Evolutionary conservation across 1,140 invertebrate species (phyloP).

Genomic region (Thrips palmi): DNA sequence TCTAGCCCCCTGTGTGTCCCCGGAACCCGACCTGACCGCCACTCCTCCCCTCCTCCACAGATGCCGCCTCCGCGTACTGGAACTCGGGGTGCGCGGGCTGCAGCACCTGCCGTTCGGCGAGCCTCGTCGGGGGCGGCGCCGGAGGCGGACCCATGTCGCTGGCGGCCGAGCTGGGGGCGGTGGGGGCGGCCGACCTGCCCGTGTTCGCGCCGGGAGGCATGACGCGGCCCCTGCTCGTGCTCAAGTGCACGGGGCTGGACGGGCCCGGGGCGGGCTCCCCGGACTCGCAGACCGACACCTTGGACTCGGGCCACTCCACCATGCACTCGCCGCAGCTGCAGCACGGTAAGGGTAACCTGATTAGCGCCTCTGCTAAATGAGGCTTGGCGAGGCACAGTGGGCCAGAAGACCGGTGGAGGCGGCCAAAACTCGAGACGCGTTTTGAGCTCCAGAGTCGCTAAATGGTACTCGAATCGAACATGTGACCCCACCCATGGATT

Average conservation of each 20-base stretch:
- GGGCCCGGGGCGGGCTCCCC: conserved; percentile 38
- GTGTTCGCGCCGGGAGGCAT: conserved; percentile 22
- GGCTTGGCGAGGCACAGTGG: too few species aligned
- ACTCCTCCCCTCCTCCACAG: too few species aligned
- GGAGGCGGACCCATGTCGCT: conserved; percentile 7
- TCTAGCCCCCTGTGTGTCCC: too few species aligned
- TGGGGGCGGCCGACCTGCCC: conserved; percentile 1
- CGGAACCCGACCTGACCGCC: too few species aligned
- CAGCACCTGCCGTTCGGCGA: conserved; percentile 17
- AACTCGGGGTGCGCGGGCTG: too few species aligned
- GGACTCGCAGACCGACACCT: conserved; percentile 54
- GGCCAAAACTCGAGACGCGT: too few species aligned
- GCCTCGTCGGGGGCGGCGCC: conserved; percentile 7
- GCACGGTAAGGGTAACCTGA: conserved; percentile 5
- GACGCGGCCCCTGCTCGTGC: conserved; percentile 43
- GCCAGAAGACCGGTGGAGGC: too few species aligned
- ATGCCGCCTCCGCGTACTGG: conserved; percentile 15
- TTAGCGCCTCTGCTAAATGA: conserved; percentile 19
- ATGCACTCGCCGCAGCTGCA: conserved; percentile 71
- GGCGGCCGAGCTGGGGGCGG: conserved; percentile 2
- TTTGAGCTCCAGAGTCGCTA: too few species aligned
- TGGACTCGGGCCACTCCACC: conserved; percentile 75
- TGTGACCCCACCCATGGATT: not conserved
- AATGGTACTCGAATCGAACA: not conserved
- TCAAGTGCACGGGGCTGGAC: conserved; percentile 39